Evolutionary conservation across 2,113 vertebrate species (phyloP).

Genomic region (Todiramphus saurophagus): DNA sequence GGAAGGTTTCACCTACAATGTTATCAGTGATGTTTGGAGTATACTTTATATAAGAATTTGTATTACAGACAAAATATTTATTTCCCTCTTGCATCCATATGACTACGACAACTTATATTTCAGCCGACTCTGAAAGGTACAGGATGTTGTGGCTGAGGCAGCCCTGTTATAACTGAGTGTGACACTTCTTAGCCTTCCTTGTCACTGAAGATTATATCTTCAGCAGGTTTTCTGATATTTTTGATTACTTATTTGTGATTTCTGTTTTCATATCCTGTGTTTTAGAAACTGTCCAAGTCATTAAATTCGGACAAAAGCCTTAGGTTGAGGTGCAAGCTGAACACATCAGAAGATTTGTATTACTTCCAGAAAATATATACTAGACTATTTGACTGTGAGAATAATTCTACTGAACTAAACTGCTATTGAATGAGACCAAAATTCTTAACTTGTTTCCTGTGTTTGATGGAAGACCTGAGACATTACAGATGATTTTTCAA

Average conservation of each 20-base stretch:
- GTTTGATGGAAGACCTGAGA: background rate
- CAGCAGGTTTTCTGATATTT: background rate
- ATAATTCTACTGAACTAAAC: background rate
- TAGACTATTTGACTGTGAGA: background rate
- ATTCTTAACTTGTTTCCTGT: background rate
- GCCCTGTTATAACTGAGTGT: background rate
- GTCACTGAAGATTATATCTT: background rate
- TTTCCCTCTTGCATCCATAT: background rate
- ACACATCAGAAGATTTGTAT: background rate
- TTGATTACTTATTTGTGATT: background rate
- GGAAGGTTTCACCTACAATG: background rate
- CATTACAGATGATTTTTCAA: background rate
- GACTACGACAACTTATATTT: background rate
- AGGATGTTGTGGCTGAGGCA: too few relatives aligned
- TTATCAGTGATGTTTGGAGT: background rate
- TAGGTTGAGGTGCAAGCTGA: background rate
- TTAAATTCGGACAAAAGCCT: background rate
- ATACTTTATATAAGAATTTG: background rate
- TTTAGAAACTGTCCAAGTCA: background rate
- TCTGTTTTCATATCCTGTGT: background rate
- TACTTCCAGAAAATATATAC: background rate
- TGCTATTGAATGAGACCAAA: background rate
- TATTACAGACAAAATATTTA: background rate
- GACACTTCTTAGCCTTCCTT: background rate
- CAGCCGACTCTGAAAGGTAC: background rate